These are phyloP conservation scores for Clunio marinus DNA, from an alignment of 2,888 invertebrate species.

Conservation along the genomic window DNA sequence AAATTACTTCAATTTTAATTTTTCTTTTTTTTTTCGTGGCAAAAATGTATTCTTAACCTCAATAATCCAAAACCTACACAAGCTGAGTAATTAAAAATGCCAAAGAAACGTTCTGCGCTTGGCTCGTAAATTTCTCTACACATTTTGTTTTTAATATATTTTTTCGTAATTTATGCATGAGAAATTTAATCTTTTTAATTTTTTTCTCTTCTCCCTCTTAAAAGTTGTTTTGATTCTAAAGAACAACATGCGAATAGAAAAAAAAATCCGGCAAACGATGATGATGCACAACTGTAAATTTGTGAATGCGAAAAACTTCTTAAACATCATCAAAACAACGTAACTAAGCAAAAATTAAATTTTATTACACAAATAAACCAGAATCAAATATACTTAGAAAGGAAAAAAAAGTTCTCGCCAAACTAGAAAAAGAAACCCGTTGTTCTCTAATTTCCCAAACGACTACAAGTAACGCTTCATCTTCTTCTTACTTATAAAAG, in stretches of 20 bases:
- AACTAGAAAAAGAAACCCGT: neutral
- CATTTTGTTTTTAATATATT: slow-evolving; percentile 11
- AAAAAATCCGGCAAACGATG: neutral
- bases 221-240: neutral
- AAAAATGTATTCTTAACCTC: slow-evolving; percentile 24
- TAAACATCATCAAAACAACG: slow-evolving; percentile 20
- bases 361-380: slow-evolving; percentile 27
- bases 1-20: no score
- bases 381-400: slow-evolving; percentile 1
- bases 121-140: slow-evolving; percentile 1
- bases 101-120: slow-evolving; percentile 2
- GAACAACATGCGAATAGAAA: neutral
- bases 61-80: slow-evolving; percentile 1
- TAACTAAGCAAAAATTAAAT: slow-evolving; percentile 30
- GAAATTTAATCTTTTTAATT: neutral
- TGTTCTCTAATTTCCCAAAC: no score
- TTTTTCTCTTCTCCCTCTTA: neutral
- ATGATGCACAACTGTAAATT: slow-evolving; percentile 33
- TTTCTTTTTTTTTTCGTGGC: slow-evolving; percentile 22
- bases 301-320: slow-evolving; percentile 31
- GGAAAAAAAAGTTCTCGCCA: neutral
- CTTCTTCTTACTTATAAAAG: neutral
- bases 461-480: neutral
- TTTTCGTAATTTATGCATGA: neutral
- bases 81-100: slow-evolving; percentile 5